Base-by-base conservation (phyloP, 2,113 vertebrate species). In the Pao palembangensis region DNA sequence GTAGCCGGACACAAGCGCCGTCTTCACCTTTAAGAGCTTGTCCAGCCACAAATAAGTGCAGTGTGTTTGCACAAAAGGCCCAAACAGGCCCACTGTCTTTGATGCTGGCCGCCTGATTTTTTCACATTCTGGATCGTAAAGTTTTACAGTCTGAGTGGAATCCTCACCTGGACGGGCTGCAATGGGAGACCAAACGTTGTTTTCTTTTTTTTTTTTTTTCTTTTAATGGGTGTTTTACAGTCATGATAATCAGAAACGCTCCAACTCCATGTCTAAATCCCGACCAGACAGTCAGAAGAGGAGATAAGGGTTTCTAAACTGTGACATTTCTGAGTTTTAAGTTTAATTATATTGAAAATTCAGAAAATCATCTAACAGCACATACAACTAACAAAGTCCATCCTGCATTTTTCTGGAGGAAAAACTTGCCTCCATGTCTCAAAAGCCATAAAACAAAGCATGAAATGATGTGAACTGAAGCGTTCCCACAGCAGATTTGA, bases 111-210 rank as follows among this genome's bases (percentile, higher is more conserved):
- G 12, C 31, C 67, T 6, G 50, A 56, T 64, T 51, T 55, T 46
- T 57, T 38, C 41, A 47, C 42, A 54, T 15, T 17, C 2, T 6
- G 60, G 19, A 60, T 64, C 53, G 63, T 55, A 44, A 47, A 12
- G 55, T 20, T 47, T 72, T 44, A 51, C 51, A 8, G 47, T 18
- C 25, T 28, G 25, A 7, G 5, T 28, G 25, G 23, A 25, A 25
- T 2, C 16, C 38, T 44, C 63, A 56, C 65, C 59, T 67, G 16
- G 28, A 58, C 73, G 68, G 77, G 65, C 44, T 60, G 62, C 50
- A 55, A 43, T 12, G 47, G 65, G 61, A 62, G 59, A 41, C 53
- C 44, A 1, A 31, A 19, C 5, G 8, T 1, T 2, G 3, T 18
- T 44, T 10, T 1, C 12, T 19, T 38, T 41, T 17, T 34, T 43